A percentile compares a stretch with the other conserved stretches of the same genome.
These are phyloP conservation scores for Solea senegalensis DNA, from an alignment of 2,113 vertebrate species.

Conservation along the genomic window DNA sequence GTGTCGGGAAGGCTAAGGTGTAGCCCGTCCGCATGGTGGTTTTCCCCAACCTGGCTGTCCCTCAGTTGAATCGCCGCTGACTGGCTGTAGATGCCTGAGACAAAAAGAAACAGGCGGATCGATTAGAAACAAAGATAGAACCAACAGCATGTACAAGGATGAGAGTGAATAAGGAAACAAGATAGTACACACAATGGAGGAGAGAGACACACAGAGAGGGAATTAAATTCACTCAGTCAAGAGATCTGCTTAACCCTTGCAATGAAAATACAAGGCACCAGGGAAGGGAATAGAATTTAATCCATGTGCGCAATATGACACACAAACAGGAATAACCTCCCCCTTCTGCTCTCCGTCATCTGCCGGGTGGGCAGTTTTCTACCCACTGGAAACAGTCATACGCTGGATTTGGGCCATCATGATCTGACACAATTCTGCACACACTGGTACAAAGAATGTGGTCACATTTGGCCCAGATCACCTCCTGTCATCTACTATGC, in stretches of 20 bases:
- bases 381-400: too few relatives aligned
- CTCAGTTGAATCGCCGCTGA: slow-evolving; percentile 75
- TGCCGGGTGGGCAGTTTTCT: too few relatives aligned
- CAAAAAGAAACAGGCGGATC: slow-evolving; percentile 16
- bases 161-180: slow-evolving; percentile 4
- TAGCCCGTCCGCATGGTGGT: slow-evolving; percentile 43
- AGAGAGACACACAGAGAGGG: slow-evolving; percentile 17
- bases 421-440: too few relatives aligned
- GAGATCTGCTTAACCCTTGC: slow-evolving; percentile 41
- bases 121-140: slow-evolving; percentile 19
- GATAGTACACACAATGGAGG: slow-evolving; percentile 17
- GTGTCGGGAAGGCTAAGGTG: slow-evolving; percentile 17
- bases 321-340: slow-evolving; percentile 2
- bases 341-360: too few relatives aligned
- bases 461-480: too few relatives aligned
- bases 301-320: slow-evolving; percentile 48
- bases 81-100: slow-evolving; percentile 51
- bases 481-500: too few relatives aligned
- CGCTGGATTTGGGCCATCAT: too few relatives aligned
- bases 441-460: too few relatives aligned
- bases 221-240: slow-evolving; percentile 44
- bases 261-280: slow-evolving; percentile 50
- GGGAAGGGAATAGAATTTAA: slow-evolving; percentile 56
- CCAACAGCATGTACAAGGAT: slow-evolving; percentile 2
- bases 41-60: slow-evolving; percentile 61